A percentile compares a stretch with the other conserved stretches of the same genome.
phyloP scores from a whole-genome alignment of 1,140 invertebrate genomes.

The Eriocheir sinensis region DNA sequence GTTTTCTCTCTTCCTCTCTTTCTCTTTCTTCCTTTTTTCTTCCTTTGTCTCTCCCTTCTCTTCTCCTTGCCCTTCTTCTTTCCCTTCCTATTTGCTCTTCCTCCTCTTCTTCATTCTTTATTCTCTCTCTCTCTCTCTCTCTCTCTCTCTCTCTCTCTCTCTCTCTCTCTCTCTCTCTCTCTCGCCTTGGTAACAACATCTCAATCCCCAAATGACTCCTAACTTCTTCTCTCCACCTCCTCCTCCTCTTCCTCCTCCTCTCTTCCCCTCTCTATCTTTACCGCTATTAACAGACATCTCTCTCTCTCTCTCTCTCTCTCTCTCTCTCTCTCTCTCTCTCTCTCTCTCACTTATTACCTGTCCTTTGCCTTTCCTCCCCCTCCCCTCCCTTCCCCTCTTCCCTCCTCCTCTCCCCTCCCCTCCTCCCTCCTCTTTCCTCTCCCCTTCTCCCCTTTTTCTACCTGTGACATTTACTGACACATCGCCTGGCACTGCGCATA shows the following conservation, averaged over 20 bases:
- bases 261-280: not conserved
- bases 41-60: not conserved
- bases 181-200: no score
- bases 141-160: not conserved
- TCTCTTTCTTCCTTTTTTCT: no score
- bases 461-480: no score
- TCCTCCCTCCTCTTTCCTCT: not conserved
- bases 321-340: constrained; percentile 4
- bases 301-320: constrained; percentile 4
- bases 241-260: not conserved
- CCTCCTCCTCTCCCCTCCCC: not conserved
- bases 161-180: constrained; percentile 4
- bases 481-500: no score
- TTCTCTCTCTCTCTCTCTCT: not conserved
- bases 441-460: not conserved
- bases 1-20: not conserved
- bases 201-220: no score
- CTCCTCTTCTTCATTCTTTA: not conserved
- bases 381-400: not conserved
- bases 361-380: not conserved
- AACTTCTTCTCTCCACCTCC: not conserved
- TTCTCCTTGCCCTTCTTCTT: not conserved
- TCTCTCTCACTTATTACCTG: not conserved
- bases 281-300: no score
- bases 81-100: not conserved